Evolutionary conservation across 2,888 invertebrate genomes (phyloP).

Genomic region (Sminthurides aquaticus): DNA sequence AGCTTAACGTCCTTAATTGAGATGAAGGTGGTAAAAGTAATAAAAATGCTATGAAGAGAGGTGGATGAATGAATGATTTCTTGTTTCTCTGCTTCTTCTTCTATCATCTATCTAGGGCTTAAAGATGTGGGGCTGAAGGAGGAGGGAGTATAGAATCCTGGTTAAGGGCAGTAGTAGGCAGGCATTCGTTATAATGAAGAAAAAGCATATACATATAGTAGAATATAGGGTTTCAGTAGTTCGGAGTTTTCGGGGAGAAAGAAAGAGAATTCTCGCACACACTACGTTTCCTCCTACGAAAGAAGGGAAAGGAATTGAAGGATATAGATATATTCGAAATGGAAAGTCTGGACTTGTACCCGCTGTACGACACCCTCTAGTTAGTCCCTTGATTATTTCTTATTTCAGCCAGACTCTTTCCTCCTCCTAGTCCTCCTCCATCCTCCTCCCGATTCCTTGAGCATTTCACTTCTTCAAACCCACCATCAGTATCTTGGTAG

Average conservation of each 20-base stretch:
- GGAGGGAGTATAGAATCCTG: no score
- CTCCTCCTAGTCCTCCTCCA: not conserved
- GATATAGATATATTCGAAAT: no score
- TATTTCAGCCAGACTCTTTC: not conserved
- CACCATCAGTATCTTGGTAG: not conserved
- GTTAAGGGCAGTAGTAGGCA: no score
- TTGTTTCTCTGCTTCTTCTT: not conserved
- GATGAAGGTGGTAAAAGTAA: not conserved
- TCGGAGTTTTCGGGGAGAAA: no score
- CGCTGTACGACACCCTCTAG: not conserved
- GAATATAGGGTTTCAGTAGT: no score
- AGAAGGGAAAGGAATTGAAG: not conserved
- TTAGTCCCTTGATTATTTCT: not conserved
- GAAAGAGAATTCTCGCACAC: no score
- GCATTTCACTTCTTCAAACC: not conserved
- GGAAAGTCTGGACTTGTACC: no score
- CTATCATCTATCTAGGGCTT: no score
- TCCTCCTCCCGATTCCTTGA: not conserved
- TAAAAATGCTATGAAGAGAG: not conserved
- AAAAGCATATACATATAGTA: no score
- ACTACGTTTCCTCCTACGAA: not conserved
- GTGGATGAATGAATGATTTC: not conserved
- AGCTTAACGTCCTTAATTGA: no score
- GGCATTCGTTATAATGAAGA: no score
- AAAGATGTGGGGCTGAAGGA: no score